Base-by-base conservation (phyloP, 2,888 invertebrate genomes). In the Deladenus siricidicola region DNA sequence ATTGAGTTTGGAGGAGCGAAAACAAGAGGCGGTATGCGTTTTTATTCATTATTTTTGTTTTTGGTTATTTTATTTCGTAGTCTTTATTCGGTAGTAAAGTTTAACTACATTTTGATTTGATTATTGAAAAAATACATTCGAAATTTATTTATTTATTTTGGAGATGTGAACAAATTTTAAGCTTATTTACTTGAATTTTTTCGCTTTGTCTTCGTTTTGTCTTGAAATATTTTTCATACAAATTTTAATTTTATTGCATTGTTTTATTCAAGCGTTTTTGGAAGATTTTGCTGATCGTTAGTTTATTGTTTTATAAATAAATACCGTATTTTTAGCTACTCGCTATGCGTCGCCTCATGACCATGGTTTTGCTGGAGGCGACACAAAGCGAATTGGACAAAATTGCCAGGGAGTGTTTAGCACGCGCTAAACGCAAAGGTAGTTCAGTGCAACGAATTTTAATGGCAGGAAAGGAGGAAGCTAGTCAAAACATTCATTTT, bases 361-460 rank as follows among this genome's bases (percentile, higher is more conserved):
- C 94, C 30, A 91, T 92, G 83, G 87, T 94, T 76, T 85, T 96
- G 64, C 84, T 94, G 74, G 90, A 90, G 81, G 92, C 92, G 75
- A 94, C 94, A 26, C 89, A 88, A 81, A 86, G 87, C 81, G 89
- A 91, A 34, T 47, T 65, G 48, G 28, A 56, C 43, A 23, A 52
- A 43, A 44, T 60, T 19, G 58, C 62, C 23, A 30, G 56, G 3
- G 43, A 59, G 4, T 19, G 29, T 19, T 42, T 60, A 28, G 34
- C 42, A 8, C 30, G 42, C 26, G 43, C 30, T 14, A 60, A 60
- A 42, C 39, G 30, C 24, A 60, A 60, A 60, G 60, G 60, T 60
- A 59, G 34, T 44, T 28, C 26, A 34, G n/a, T n/a, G n/a, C n/a
- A n/a, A n/a, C n/a, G n/a, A n/a, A n/a, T n/a, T n/a, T n/a, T n/a